Base-by-base conservation (phyloP, 1,140 invertebrate genomes). In the Bombus terrestris region DNA sequence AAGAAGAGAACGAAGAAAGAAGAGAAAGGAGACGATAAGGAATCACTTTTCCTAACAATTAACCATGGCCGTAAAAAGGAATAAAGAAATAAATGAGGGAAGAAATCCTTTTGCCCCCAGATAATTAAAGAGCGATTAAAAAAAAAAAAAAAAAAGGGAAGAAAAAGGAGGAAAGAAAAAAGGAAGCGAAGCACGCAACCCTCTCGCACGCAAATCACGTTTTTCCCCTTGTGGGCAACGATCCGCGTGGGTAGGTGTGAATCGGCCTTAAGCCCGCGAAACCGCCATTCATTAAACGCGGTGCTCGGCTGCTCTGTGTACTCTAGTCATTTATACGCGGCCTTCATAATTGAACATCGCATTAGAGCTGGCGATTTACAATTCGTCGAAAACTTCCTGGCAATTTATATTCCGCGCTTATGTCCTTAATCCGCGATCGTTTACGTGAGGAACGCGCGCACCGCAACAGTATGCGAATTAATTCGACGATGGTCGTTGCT, bases 211-310 rank as follows among this genome's bases (percentile, higher is more conserved):
- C 32, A 35, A 71, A 69, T n/a, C 41, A 28, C 66, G 78, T 28
- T 78, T 62, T n/a, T 62, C 59, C 28, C 28, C 28, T 15, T 32
- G 43, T 41, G 25, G 62, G 32, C 47, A 59, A 41, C 57, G 39
- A 69, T 41, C 53, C 39, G 75, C 25, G 71, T 32, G 66, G 79
- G 66, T 81, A 82, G 88, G 84, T 85, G 74, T 74, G 88, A 71
- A 53, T 64, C 43, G 35, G 69, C 39, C 80, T 85, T 85, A 88
- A 88, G 74, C 79, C 88, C 85, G 85, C 81, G 85, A 85, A 89
- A 83, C 89, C 85, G 81, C 88, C 76, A 90, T 87, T 90, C 89
- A 90, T 90, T 90, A 90, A 90, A 86, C 81, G 15, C 69, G 81
- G 57, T 35, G 35, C 74, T 37, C 43, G 43, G 35, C 62, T 35